phyloP scores from a whole-genome alignment of 2,888 invertebrate genomes.

The Pseudoips prasinana region DNA sequence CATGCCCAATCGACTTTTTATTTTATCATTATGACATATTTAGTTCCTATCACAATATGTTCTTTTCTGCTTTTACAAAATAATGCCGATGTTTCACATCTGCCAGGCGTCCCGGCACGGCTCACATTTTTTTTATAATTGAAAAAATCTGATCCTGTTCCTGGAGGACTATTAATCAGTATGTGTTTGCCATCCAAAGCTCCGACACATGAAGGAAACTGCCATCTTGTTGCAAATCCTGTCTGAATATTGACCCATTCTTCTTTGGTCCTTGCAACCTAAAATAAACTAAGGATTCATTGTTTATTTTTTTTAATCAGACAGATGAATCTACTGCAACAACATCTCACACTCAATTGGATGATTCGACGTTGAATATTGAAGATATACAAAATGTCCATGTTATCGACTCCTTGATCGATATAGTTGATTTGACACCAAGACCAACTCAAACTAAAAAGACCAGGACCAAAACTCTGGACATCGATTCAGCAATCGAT shows the following conservation, averaged over 20 bases:
- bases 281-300: neutral
- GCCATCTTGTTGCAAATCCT: constrained; percentile 1
- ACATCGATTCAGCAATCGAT: constrained; percentile 9
- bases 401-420: constrained; percentile 3
- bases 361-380: constrained; percentile 3
- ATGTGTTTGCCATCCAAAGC: constrained; percentile 14
- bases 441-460: constrained; percentile 4
- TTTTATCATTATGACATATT: too few species aligned
- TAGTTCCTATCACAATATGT: too few species aligned
- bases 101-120: too few species aligned
- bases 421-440: constrained; percentile 7
- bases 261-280: neutral
- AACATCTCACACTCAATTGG: neutral
- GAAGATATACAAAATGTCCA: constrained; percentile 5
- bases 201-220: constrained; percentile 8
- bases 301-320: neutral
- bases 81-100: too few species aligned
- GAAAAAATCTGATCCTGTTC: constrained; percentile 5
- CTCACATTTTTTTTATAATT: too few species aligned
- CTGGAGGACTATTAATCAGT: constrained; percentile 4
- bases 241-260: constrained; percentile 3
- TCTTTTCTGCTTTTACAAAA: too few species aligned
- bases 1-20: too few species aligned
- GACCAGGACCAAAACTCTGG: constrained; percentile 5
- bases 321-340: neutral